Evolutionary conservation across 2,888 invertebrate species (phyloP).

Genomic region (Orchesella flavescens): DNA sequence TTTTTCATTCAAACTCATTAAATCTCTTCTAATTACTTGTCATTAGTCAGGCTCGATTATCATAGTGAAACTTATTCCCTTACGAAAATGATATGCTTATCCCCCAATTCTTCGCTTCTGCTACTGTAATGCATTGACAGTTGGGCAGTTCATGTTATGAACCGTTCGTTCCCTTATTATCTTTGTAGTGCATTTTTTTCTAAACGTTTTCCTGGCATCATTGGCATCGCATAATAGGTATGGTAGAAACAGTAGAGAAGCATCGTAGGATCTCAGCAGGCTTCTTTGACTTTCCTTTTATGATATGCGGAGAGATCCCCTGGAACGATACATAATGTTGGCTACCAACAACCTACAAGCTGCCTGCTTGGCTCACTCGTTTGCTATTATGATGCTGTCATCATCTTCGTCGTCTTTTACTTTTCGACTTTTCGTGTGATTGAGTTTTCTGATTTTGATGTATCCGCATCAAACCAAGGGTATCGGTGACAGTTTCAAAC

Average conservation of each 20-base stretch:
- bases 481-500: no score
- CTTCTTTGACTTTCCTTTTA: constrained; percentile 54
- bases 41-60: not conserved
- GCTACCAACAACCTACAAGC: not conserved
- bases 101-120: no score
- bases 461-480: no score
- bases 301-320: constrained; percentile 41
- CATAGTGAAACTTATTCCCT: not conserved
- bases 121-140: no score
- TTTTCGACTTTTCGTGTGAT: no score
- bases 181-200: no score
- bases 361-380: not conserved
- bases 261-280: constrained; percentile 36
- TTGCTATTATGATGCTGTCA: not conserved
- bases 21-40: constrained; percentile 46
- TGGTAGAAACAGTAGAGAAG: not conserved
- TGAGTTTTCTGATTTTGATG: no score
- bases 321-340: constrained; percentile 48
- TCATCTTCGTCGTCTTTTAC: no score
- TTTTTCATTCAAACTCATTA: constrained; percentile 48
- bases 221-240: no score
- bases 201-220: no score
- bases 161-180: no score
- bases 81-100: not conserved
- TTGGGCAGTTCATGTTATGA: no score